Conservation (phyloP, 30 jellyfish, hydroid and myxozoan genomes). For the Calvadosia cruxmelitensis region DNA sequence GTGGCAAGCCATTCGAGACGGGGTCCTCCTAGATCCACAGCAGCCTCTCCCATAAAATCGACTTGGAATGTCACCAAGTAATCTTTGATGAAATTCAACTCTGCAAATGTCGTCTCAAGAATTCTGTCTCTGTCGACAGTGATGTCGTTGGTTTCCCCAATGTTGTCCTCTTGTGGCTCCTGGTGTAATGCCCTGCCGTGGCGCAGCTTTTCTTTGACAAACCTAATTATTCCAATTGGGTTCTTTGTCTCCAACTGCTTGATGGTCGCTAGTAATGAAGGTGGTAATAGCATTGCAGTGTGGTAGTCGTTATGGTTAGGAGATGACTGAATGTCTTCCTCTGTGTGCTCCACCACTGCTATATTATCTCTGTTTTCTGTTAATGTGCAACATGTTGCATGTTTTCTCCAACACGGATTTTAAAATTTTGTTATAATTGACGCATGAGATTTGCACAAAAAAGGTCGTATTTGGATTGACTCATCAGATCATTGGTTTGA, state of each 20-base stretch:
- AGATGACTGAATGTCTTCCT: too few relatives aligned
- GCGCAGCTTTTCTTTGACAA: slow-evolving; percentile 12
- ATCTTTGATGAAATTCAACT: slow-evolving; percentile 15
- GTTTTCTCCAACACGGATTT: too few relatives aligned
- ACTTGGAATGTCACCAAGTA: slow-evolving; percentile 26
- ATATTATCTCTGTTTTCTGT: too few relatives aligned
- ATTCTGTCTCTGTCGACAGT: slow-evolving; percentile 24
- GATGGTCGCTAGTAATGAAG: too few relatives aligned
- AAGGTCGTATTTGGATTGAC: too few relatives aligned
- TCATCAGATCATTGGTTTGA: too few relatives aligned
- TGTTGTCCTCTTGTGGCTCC: not conserved
- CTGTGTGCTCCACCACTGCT: too few relatives aligned
- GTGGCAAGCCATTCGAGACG: slow-evolving; percentile 33
- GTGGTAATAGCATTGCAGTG: too few relatives aligned
- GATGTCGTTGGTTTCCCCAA: slow-evolving; percentile 32
- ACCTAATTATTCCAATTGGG: slow-evolving; percentile 19
- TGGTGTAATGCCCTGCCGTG: slow-evolving; percentile 26
- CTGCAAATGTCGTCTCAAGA: slow-evolving; percentile 24
- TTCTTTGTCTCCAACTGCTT: not conserved
- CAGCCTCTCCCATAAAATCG: slow-evolving; percentile 38
- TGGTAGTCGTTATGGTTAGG: too few relatives aligned
- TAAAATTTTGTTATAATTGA: too few relatives aligned
- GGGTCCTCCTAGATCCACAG: slow-evolving; percentile 44
- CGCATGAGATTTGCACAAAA: too few relatives aligned
- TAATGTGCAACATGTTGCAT: too few relatives aligned